Conservation (phyloP, 2,888 invertebrate species). For the Mythimna ferrago region DNA sequence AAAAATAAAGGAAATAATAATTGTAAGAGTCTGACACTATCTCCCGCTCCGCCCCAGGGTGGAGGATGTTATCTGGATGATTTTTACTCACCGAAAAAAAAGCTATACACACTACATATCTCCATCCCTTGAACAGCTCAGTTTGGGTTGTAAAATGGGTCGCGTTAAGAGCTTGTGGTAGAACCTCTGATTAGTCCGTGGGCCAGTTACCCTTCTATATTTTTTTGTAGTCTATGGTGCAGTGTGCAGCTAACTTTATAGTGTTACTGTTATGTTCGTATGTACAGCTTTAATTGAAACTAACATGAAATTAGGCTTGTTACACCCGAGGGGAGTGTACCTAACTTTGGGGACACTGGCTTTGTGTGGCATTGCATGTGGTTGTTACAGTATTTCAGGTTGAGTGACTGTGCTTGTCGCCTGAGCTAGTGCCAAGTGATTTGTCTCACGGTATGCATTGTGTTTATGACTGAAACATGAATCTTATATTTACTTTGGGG, state of each 20-base stretch:
- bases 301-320: conserved; percentile 48
- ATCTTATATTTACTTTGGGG: conserved; percentile 26
- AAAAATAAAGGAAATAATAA: too few relatives aligned
- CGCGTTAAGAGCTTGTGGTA: too few relatives aligned
- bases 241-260: conserved; percentile 61
- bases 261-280: conserved; percentile 62
- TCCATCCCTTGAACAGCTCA: too few relatives aligned
- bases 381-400: conserved; percentile 33
- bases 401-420: conserved; percentile 32
- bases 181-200: too few relatives aligned
- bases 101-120: too few relatives aligned
- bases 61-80: too few relatives aligned
- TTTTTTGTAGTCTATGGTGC: conserved; percentile 24
- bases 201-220: neutral
- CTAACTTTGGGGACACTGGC: conserved; percentile 49
- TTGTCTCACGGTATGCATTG: conserved; percentile 22
- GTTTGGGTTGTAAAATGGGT: too few relatives aligned
- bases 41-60: too few relatives aligned
- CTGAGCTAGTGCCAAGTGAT: conserved; percentile 42
- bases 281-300: conserved; percentile 60
- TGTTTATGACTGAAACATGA: conserved; percentile 28
- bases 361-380: conserved; percentile 7
- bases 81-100: too few relatives aligned
- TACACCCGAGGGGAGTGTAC: conserved; percentile 36
- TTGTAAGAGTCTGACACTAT: too few relatives aligned